Evolutionary conservation across 1,140 invertebrate genomes (phyloP).

Genomic region (Drosophila sulfurigaster): DNA sequence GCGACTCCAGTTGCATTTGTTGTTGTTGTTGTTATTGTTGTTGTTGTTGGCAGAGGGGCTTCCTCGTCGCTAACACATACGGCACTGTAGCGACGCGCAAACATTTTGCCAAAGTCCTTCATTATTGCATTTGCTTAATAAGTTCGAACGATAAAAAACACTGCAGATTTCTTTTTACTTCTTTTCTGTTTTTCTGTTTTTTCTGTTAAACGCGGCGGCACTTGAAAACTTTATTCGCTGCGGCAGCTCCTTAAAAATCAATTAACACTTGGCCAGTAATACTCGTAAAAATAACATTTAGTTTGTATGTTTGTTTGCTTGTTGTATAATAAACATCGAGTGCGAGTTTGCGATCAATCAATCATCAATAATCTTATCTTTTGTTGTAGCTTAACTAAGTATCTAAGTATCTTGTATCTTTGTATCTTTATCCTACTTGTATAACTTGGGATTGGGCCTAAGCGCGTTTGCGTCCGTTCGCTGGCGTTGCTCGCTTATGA

Average conservation of each 20-base stretch:
- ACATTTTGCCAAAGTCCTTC: slow-evolving; percentile 79
- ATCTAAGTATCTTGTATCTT: slow-evolving; percentile 6
- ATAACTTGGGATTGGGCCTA: slow-evolving; percentile 30
- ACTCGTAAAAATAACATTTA: too few relatives aligned
- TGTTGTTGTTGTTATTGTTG: not conserved
- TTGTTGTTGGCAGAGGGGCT: slow-evolving; percentile 27
- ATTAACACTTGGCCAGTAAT: slow-evolving; percentile 20
- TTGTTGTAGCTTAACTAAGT: not conserved
- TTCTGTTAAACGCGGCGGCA: slow-evolving; percentile 34
- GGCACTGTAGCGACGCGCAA: slow-evolving; percentile 74
- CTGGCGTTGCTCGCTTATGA: slow-evolving; percentile 80
- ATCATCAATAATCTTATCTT: slow-evolving; percentile 5
- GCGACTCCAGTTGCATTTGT: not conserved
- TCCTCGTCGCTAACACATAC: slow-evolving; percentile 68
- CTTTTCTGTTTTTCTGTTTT: too few relatives aligned
- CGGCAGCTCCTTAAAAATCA: slow-evolving; percentile 50
- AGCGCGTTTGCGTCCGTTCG: slow-evolving; percentile 70
- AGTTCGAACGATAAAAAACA: not conserved
- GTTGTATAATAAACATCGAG: not conserved
- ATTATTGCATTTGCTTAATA: slow-evolving; percentile 40
- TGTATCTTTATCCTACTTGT: slow-evolving; percentile 20
- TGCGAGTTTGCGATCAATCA: not conserved
- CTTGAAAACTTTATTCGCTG: slow-evolving; percentile 70
- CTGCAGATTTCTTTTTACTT: too few relatives aligned
- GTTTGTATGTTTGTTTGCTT: not conserved